A percentile compares a stretch with the other conserved stretches of the same genome.
Conservation (phyloP, 2,797 vertebrate species). For the Macropodus opercularis region DNA sequence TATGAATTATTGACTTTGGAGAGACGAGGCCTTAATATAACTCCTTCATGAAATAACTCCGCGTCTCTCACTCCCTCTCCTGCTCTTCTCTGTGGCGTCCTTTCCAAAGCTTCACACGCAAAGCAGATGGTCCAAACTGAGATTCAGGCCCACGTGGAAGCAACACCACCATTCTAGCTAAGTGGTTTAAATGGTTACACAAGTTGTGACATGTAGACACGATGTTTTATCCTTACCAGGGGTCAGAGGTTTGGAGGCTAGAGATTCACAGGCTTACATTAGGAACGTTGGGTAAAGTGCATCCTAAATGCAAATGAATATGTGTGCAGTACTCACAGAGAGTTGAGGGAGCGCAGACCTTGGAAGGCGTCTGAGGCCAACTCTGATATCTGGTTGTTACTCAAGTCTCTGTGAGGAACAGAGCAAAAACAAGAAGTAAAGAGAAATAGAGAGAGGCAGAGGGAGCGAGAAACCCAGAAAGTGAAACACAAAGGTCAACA, state of each 20-base stretch:
- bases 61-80: conserved; percentile 33
- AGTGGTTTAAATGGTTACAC: no score
- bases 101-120: conserved; percentile 48
- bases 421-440: background rate
- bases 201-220: no score
- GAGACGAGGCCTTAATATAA: conserved; percentile 78
- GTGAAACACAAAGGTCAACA: conserved; percentile 24
- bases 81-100: conserved; percentile 21
- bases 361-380: conserved; percentile 94
- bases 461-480: conserved; percentile 12
- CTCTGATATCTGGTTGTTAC: conserved; percentile 99
- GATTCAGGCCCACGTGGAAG: conserved; percentile 13
- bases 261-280: background rate
- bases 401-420: conserved; percentile 86
- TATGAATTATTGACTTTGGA: conserved; percentile 81
- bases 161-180: background rate
- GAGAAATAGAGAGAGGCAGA: background rate
- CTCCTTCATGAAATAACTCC: conserved; percentile 66
- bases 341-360: conserved; percentile 95
- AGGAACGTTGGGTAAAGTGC: background rate
- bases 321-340: conserved; percentile 84
- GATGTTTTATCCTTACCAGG: no score
- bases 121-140: conserved; percentile 42
- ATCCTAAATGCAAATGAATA: conserved; percentile 16
- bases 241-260: background rate